Conservation (phyloP, 2,888 invertebrate species). For the Platynereis dumerilii region DNA sequence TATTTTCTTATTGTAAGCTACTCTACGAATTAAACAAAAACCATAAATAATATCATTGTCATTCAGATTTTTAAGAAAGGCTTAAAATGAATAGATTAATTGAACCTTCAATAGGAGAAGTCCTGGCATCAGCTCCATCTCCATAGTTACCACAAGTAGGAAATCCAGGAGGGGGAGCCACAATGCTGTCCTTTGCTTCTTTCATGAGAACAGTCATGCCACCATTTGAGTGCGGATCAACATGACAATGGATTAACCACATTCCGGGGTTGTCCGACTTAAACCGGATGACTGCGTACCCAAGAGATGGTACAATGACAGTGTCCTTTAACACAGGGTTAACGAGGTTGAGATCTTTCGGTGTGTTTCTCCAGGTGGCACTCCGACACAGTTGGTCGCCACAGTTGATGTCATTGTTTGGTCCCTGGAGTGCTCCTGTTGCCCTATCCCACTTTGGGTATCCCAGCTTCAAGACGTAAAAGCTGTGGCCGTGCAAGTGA, state of each 20-base stretch:
- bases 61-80: too few relatives aligned
- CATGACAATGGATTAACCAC: slow-evolving; percentile 59
- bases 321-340: slow-evolving; percentile 53
- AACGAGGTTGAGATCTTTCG: not conserved
- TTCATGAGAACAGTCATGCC: slow-evolving; percentile 2
- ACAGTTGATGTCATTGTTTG: slow-evolving; percentile 10
- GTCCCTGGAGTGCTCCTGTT: not conserved
- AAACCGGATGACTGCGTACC: slow-evolving; percentile 55
- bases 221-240: slow-evolving; percentile 34
- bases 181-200: not conserved
- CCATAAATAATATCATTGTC: too few relatives aligned
- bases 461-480: slow-evolving; percentile 9
- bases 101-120: too few relatives aligned
- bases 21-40: too few relatives aligned
- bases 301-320: slow-evolving; percentile 53
- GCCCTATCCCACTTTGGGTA: slow-evolving; percentile 5
- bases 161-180: not conserved
- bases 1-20: too few relatives aligned
- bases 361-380: slow-evolving; percentile 3
- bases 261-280: slow-evolving; percentile 54
- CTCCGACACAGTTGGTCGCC: not conserved
- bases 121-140: too few relatives aligned
- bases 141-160: not conserved
- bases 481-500: slow-evolving; percentile 16
- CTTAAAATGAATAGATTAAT: too few relatives aligned